Evolutionary conservation across 2,888 invertebrate species (phyloP).

Genomic region (Thumatha senex): DNA sequence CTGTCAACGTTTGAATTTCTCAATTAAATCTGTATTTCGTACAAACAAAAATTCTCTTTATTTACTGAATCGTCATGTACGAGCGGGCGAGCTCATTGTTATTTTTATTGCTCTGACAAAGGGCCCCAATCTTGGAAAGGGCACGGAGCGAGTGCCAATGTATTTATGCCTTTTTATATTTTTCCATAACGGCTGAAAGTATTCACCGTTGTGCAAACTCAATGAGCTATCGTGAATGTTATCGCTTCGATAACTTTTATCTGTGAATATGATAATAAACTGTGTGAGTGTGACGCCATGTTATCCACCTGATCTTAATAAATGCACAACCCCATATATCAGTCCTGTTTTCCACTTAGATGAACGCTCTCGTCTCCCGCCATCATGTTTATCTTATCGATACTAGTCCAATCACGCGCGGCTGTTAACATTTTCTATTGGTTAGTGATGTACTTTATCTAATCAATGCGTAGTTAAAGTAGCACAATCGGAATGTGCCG

Average conservation of each 20-base stretch:
- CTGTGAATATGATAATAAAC: constrained; percentile 51
- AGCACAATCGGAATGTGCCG: constrained; percentile 25
- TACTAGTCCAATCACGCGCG: constrained; percentile 69
- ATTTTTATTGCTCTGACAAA: constrained; percentile 21
- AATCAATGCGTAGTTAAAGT: constrained; percentile 33
- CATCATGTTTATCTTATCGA: constrained; percentile 65
- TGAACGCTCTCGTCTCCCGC: constrained; percentile 49
- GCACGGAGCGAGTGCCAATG: constrained; percentile 11
- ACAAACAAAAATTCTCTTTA: constrained; percentile 9
- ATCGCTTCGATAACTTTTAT: constrained; percentile 60
- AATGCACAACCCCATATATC: constrained; percentile 31
- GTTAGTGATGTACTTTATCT: constrained; percentile 41
- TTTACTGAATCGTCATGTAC: constrained; percentile 27
- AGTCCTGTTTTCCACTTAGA: constrained; percentile 52
- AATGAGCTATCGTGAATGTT: constrained; percentile 36
- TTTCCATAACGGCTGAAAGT: constrained; percentile 11
- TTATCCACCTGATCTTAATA: constrained; percentile 45
- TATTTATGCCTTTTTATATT: constrained; percentile 24
- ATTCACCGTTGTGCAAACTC: constrained; percentile 44
- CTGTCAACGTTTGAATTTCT: constrained; percentile 21
- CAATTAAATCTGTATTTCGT: constrained; percentile 27
- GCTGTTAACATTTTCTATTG: constrained; percentile 56
- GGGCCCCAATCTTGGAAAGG: constrained; percentile 19
- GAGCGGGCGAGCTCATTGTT: constrained; percentile 25
- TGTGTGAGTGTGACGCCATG: constrained; percentile 40